Evolutionary conservation across 1,140 invertebrate genomes (phyloP).

Genomic region (Anthonomus grandis): DNA sequence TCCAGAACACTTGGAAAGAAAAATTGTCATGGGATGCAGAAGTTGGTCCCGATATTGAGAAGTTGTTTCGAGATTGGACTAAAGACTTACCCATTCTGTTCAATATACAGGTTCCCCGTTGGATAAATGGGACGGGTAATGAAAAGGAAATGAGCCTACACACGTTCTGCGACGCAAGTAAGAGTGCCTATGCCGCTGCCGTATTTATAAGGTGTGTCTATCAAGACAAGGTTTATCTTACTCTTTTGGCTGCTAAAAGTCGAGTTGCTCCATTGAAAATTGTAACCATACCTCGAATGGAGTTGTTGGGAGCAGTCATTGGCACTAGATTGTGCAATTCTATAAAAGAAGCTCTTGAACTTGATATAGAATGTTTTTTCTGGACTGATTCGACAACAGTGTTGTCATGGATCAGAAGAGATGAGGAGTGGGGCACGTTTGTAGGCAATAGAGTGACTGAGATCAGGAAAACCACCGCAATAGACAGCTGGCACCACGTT

Average conservation of each 20-base stretch:
- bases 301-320: too few relatives aligned
- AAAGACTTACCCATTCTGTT: conserved; percentile 6
- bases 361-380: too few relatives aligned
- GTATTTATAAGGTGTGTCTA: too few relatives aligned
- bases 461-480: conserved; percentile 36
- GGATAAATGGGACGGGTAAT: not conserved
- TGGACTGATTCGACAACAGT: conserved; percentile 36
- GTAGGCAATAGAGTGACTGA: conserved; percentile 40
- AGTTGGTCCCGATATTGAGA: conserved; percentile 15
- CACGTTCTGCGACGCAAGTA: not conserved
- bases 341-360: too few relatives aligned
- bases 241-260: too few relatives aligned
- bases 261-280: too few relatives aligned
- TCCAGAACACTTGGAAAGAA: conserved; percentile 10
- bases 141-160: too few relatives aligned
- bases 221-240: too few relatives aligned
- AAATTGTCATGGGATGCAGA: conserved; percentile 11
- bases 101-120: conserved; percentile 15
- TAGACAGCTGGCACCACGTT: conserved; percentile 43
- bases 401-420: conserved; percentile 31
- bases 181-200: not conserved
- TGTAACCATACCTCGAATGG: too few relatives aligned
- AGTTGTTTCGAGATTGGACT: conserved; percentile 14
- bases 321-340: too few relatives aligned
- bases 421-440: conserved; percentile 33